Evolutionary conservation across 2,888 invertebrate species (phyloP), one percentile per base, ranked within the genome.

Genomic region (Drosophila niveifrons): DNA sequence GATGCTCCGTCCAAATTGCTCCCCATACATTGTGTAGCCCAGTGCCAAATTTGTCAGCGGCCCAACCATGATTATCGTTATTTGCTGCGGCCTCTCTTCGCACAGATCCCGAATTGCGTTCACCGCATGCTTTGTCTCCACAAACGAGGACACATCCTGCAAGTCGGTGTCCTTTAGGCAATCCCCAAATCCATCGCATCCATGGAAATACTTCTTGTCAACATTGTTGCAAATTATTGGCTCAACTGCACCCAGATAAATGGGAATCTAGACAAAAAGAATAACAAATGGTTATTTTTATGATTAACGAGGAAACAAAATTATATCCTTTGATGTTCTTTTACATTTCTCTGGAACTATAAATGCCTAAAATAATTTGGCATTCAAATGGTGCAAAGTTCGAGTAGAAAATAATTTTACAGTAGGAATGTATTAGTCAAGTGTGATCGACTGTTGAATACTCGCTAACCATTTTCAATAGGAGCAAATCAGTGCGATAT

Each of bases 11-110:
- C 94, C 91, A 87, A 97, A 95, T 3, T 93, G 90, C 15, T 72
- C 53, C 0, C 95, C 94, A 80, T 95, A 96, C 82, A 96, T 90
- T 82, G 95, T 94, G 2, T 95, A 93, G 1, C 96, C 95, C 66
- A 97, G 86, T 0, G 97, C 97, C 47, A 97, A 92, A 85, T 97
- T 97, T 0, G 97, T 97, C 28, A 97, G 91, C 0, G 97, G 95
- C 0, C 96, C 97, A 23, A 97, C 90, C 39, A 95, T 94, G 7
- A 96, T 93, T 9, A 96, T 86, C 0, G 94, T 94, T 18, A 96
- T 92, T 84, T 95, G 91, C 63, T 94, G 94, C 91, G 93, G 90
- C 92, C 93, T 72, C 74, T 92, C 92, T 51, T 93, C 93, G 3
- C 95, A 94, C 48, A 96, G 90, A 66, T 94, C 93, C 47, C 94